Evolutionary conservation across 2,113 vertebrate species (phyloP).

Genomic region (Vulpes vulpes): DNA sequence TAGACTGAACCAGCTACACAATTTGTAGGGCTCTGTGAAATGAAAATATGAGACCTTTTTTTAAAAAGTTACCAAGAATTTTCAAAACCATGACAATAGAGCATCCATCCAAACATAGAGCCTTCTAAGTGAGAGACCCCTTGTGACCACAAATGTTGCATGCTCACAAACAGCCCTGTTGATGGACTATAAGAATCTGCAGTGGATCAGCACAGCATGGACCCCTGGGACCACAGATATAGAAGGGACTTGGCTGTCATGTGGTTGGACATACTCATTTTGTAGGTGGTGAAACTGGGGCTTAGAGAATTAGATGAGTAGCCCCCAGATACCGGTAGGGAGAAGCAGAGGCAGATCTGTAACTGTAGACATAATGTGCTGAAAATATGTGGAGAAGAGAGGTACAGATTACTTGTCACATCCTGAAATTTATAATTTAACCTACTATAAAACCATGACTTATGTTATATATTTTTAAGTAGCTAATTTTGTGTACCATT

Average conservation of each 20-base stretch:
- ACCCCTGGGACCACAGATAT: background rate
- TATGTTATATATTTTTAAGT: background rate
- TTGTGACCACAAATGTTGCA: background rate
- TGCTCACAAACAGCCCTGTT: background rate
- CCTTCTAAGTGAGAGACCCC: background rate
- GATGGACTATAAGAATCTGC: background rate
- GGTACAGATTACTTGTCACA: background rate
- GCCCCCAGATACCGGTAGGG: background rate
- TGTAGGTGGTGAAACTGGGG: background rate
- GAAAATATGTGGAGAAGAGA: background rate
- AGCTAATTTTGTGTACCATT: background rate
- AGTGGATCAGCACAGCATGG: background rate
- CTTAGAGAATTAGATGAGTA: background rate
- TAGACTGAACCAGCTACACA: background rate
- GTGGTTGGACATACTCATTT: background rate
- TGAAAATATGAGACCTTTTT: background rate
- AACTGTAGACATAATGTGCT: background rate
- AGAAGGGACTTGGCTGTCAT: background rate
- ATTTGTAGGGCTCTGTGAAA: background rate
- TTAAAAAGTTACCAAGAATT: slow-evolving; percentile 28
- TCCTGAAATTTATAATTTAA: background rate
- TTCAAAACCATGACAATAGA: background rate
- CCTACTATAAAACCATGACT: background rate
- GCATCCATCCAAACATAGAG: background rate
- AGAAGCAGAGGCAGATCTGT: background rate